phyloP scores from a whole-genome alignment of 2,113 vertebrate species.

The Gavia stellata region DNA sequence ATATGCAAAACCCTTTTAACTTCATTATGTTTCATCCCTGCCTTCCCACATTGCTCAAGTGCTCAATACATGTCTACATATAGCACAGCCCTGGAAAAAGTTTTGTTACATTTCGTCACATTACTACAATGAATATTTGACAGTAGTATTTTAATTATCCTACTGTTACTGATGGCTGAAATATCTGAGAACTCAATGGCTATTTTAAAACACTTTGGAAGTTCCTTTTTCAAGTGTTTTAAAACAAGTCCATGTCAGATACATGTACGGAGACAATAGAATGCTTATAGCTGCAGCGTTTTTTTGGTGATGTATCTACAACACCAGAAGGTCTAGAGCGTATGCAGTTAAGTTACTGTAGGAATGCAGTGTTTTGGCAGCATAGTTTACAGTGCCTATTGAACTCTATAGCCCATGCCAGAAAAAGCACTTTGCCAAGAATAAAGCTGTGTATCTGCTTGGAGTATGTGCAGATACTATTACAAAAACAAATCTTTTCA shows the following conservation, averaged over 20 bases:
- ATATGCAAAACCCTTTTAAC: background rate
- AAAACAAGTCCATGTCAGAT: background rate
- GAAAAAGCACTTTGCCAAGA: background rate
- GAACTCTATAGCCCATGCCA: background rate
- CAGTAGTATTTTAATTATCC: background rate
- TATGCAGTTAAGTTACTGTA: background rate
- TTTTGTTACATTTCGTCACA: background rate
- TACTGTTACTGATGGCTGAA: background rate
- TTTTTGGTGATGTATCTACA: background rate
- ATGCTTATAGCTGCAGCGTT: background rate
- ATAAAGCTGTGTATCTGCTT: background rate
- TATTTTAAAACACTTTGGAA: background rate
- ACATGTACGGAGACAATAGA: background rate
- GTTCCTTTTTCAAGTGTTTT: background rate
- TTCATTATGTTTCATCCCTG: background rate
- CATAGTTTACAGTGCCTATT: background rate
- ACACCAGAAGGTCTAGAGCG: background rate
- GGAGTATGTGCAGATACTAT: background rate
- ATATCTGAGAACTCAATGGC: background rate
- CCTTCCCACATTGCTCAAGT: background rate
- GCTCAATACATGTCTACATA: background rate
- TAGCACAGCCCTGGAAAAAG: background rate
- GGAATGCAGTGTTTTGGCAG: background rate
- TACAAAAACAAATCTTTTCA: background rate
- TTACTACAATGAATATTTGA: background rate